Evolutionary conservation across 2,113 vertebrate species (phyloP), one percentile per base, ranked within the genome.

Genomic region (Cinclus mexicanus): DNA sequence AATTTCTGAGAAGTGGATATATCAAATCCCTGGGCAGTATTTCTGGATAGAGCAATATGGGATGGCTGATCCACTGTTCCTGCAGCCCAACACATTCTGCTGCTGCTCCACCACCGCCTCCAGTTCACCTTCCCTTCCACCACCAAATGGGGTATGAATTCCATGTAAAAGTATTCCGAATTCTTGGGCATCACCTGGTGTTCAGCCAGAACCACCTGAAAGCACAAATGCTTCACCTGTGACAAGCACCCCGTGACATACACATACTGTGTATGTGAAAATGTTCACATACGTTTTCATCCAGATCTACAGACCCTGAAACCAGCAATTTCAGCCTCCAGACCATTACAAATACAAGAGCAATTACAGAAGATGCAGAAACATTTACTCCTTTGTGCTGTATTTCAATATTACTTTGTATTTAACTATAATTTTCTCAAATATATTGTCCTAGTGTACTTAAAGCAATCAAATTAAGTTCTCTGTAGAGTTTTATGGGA

Each of bases 301-400:
- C 10, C 37, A 79, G 23, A n/a, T 61, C 79, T 70, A 33, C 61
- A 84, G 71, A 74, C 12, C 42, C 29, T 26, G 31, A 82, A 89
- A 94, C 37, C 49, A 65, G 67, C 24, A 64, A 56, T 87, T 91
- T 79, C 49, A 74, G 23, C 29, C 50, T 37, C 21, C 47, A 61
- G 41, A 56, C 39, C 31, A 82, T 61, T 53, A 87, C 41, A 92
- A 93, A 86, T 29, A 37, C 41, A 77, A 56, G 28, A 56, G 20
- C 64, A 85, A n/a, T 84, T 79, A 76, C n/a, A 76, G 82, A 91
- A 82, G 69, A 71, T n/a, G n/a, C 29, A 91, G 60, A 35, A 92
- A 59, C 2, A 3, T 67, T 64, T 57, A 50, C 52, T 75, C 49
- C 46, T 59, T 68, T 52, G 35, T 18, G 46, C 26, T 50, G 6